Conservation (phyloP, 2,888 invertebrate genomes). For the Thysanoteuthis rhombus region DNA sequence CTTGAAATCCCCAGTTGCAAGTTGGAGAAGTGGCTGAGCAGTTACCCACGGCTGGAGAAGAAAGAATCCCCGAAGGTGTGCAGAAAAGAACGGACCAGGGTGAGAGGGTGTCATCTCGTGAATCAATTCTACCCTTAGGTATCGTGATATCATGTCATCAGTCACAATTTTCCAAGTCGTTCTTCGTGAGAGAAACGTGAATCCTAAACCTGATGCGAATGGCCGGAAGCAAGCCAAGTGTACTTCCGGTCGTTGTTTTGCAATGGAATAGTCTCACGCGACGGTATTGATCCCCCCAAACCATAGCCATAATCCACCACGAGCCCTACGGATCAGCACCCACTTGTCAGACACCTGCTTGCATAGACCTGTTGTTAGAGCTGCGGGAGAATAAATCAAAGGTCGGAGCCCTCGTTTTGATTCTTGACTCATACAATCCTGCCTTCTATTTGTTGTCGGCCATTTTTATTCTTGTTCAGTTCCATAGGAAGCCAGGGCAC, state of each 20-base stretch:
- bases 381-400: no score
- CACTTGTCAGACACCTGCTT: background rate
- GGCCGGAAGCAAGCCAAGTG: background rate
- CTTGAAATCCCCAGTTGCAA: background rate
- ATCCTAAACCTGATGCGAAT: background rate
- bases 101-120: background rate
- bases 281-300: no score
- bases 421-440: no score
- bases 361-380: no score
- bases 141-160: background rate
- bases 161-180: background rate
- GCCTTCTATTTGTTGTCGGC: no score
- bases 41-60: background rate
- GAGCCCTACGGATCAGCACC: background rate
- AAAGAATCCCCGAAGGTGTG: background rate
- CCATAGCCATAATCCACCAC: background rate
- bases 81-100: background rate
- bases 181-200: background rate
- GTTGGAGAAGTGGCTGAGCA: background rate
- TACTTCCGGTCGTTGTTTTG: background rate
- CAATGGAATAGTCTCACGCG: background rate
- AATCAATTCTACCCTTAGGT: background rate
- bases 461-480: no score
- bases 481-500: no score
- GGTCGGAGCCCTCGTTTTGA: no score